A percentile compares a stretch with the other conserved stretches of the same genome.
Conservation (phyloP, 2,113 vertebrate genomes). For the Myodes glareolus region DNA sequence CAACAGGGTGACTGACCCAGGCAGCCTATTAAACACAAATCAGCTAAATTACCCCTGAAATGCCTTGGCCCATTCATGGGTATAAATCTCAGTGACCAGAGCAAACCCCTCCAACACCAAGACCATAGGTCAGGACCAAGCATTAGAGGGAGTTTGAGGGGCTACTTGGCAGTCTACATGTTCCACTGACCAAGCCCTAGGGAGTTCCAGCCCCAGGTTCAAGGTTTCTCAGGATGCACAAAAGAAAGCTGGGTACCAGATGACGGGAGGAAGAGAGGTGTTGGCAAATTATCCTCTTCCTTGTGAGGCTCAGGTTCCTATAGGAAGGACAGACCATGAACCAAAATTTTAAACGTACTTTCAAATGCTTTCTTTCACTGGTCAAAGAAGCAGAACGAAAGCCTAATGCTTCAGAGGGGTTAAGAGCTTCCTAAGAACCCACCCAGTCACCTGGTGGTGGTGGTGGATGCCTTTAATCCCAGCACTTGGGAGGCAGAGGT, state of each 20-base stretch:
- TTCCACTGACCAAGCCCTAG: background rate
- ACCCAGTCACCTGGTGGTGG: background rate
- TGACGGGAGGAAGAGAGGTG: background rate
- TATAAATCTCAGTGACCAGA: background rate
- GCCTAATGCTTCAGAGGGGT: background rate
- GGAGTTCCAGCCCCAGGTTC: background rate
- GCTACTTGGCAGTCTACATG: background rate
- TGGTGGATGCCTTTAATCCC: too few relatives aligned
- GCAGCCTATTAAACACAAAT: slow-evolving; percentile 36
- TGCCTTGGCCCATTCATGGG: slow-evolving; percentile 37
- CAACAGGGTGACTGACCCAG: background rate
- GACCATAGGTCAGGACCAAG: background rate
- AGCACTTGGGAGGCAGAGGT: too few relatives aligned
- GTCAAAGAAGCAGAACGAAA: background rate
- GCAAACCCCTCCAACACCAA: background rate
- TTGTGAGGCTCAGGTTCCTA: background rate
- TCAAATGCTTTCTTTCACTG: background rate
- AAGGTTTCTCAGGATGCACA: background rate
- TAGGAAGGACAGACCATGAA: background rate
- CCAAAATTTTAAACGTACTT: slow-evolving; percentile 1
- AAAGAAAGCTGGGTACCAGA: background rate
- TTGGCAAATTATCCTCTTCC: background rate
- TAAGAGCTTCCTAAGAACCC: too few relatives aligned
- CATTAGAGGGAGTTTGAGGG: background rate
- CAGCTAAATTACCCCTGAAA: slow-evolving; percentile 61